Conservation (phyloP, 2,113 vertebrate species). For the Megaceryle maxima region DNA sequence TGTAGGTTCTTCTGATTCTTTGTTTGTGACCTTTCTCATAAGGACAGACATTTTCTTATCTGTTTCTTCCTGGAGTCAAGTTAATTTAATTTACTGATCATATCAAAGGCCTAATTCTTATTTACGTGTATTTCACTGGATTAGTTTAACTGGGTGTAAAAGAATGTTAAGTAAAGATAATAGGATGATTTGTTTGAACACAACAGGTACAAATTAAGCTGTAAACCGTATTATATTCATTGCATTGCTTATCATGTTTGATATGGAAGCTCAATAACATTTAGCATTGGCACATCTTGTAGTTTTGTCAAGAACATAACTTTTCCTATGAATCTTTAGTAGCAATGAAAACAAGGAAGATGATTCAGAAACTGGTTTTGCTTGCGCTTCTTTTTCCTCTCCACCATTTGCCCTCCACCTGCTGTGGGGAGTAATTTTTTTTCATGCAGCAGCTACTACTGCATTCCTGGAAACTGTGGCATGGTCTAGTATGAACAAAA, state of each 20-base stretch:
- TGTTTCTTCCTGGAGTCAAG: slow-evolving; percentile 58
- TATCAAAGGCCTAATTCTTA: slow-evolving; percentile 68
- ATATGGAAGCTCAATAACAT: slow-evolving; percentile 49
- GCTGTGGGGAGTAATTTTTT: background rate
- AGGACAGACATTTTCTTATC: slow-evolving; percentile 63
- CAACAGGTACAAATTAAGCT: slow-evolving; percentile 63
- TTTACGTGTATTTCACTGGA: slow-evolving; percentile 39
- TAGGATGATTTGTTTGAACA: slow-evolving; percentile 58
- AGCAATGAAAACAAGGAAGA: background rate
- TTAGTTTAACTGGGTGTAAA: slow-evolving; percentile 63
- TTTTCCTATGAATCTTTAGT: background rate
- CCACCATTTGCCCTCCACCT: background rate
- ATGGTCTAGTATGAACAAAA: background rate
- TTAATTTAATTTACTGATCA: slow-evolving; percentile 75
- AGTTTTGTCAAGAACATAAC: slow-evolving; percentile 32
- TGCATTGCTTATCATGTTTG: slow-evolving; percentile 58
- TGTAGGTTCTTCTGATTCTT: slow-evolving; percentile 24
- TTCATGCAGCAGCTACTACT: background rate
- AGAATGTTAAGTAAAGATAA: slow-evolving; percentile 69
- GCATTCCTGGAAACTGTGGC: background rate
- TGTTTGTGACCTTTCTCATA: slow-evolving; percentile 41
- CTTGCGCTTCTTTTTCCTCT: background rate
- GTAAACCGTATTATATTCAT: slow-evolving; percentile 47
- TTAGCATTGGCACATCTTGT: slow-evolving; percentile 45
- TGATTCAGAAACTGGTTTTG: background rate